Conservation (phyloP, 2,888 invertebrate genomes). For the Agrochola lychnidis region DNA sequence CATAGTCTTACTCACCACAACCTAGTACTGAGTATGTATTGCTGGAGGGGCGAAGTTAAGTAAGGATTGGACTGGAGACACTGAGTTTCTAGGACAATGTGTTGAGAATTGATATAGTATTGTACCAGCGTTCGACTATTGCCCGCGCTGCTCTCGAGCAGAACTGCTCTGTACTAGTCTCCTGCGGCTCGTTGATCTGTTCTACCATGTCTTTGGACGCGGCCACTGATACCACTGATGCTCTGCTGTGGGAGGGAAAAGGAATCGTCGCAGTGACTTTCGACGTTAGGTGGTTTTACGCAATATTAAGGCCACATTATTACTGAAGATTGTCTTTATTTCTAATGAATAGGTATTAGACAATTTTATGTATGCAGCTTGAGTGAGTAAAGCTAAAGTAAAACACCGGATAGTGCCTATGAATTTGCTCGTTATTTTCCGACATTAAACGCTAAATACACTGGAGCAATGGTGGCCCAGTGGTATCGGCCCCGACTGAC, state of each 20-base stretch:
- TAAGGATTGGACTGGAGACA: neutral
- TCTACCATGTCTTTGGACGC: conserved; percentile 69
- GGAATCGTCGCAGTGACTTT: conserved; percentile 37
- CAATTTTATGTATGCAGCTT: neutral
- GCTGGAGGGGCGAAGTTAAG: neutral
- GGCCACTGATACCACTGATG: conserved; percentile 74
- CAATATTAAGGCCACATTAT: neutral
- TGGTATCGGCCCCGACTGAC: no score
- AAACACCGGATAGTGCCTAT: neutral
- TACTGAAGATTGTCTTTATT: neutral
- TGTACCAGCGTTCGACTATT: conserved; percentile 60
- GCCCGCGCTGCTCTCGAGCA: conserved; percentile 56
- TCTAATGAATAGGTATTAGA: neutral
- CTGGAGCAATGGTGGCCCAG: no score
- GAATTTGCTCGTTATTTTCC: neutral
- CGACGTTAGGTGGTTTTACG: conserved; percentile 5
- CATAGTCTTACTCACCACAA: neutral
- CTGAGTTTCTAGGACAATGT: neutral
- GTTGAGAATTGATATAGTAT: conserved; percentile 37
- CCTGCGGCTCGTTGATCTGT: conserved; percentile 43
- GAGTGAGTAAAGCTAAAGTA: no score
- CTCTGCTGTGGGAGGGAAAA: conserved; percentile 67
- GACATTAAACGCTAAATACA: neutral
- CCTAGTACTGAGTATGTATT: neutral
- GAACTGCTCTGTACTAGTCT: conserved; percentile 53